phyloP scores from a whole-genome alignment of 2,888 invertebrate species.

The Lithosia quadra region DNA sequence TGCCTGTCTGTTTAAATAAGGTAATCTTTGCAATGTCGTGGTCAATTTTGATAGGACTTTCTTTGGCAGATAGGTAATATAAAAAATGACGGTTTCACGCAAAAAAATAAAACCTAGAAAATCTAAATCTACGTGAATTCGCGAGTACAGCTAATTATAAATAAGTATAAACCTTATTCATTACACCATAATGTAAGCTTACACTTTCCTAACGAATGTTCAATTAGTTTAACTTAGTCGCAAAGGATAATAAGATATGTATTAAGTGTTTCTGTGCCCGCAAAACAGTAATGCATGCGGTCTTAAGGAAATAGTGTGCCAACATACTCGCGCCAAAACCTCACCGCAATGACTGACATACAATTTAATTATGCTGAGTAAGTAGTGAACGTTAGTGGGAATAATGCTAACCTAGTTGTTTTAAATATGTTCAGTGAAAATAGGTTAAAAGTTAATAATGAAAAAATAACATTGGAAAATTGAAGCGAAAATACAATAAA shows the following conservation, averaged over 20 bases:
- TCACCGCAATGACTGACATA: constrained; percentile 28
- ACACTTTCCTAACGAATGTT: not conserved
- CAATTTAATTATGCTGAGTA: constrained; percentile 39
- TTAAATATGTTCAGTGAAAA: not conserved
- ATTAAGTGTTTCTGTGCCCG: not conserved
- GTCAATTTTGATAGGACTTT: too few relatives aligned
- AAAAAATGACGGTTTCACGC: too few relatives aligned
- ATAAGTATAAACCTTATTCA: not conserved
- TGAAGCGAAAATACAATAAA: not conserved
- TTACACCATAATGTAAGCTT: not conserved
- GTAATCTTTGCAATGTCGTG: too few relatives aligned
- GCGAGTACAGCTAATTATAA: too few relatives aligned
- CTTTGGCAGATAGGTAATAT: too few relatives aligned
- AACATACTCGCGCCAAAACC: constrained; percentile 38
- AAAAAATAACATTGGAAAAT: not conserved
- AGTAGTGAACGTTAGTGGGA: constrained; percentile 13
- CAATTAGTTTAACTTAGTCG: constrained; percentile 2
- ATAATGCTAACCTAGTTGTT: constrained; percentile 11
- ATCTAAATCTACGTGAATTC: too few relatives aligned
- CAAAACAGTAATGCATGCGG: constrained; percentile 20
- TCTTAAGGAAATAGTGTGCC: constrained; percentile 34
- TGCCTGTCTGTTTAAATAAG: too few relatives aligned
- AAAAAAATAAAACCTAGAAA: too few relatives aligned
- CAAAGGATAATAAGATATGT: constrained; percentile 2
- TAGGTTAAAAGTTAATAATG: not conserved